Evolutionary conservation across 2,888 invertebrate genomes (phyloP).

Genomic region (Noctua pronuba): DNA sequence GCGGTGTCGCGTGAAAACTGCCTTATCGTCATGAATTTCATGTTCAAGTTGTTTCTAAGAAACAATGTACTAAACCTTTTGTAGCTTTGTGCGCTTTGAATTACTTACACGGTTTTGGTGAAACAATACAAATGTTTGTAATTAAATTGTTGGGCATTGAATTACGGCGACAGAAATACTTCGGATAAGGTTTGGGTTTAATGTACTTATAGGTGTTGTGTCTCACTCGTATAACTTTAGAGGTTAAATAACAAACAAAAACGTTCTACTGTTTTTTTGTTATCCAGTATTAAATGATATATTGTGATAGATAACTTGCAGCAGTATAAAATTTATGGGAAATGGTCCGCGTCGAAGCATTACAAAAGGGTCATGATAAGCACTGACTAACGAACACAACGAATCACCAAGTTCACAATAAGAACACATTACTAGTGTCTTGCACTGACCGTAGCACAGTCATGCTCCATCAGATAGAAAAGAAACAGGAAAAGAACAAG

Average conservation of each 20-base stretch:
- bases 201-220: slow-evolving; percentile 17
- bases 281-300: background rate
- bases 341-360: background rate
- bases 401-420: background rate
- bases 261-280: background rate
- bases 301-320: background rate
- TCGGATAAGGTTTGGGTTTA: slow-evolving; percentile 14
- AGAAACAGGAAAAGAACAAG: background rate
- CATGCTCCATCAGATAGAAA: background rate
- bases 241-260: background rate
- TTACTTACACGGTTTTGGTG: slow-evolving; percentile 42
- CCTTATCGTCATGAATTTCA: slow-evolving; percentile 8
- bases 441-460: background rate
- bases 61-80: slow-evolving; percentile 43
- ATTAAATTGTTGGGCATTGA: slow-evolving; percentile 51
- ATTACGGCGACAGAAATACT: slow-evolving; percentile 49
- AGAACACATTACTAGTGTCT: background rate
- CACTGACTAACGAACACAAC: background rate
- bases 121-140: slow-evolving; percentile 52
- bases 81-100: slow-evolving; percentile 35
- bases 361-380: background rate
- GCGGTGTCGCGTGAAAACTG: background rate
- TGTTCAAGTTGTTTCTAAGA: slow-evolving; percentile 35
- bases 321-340: background rate
- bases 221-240: slow-evolving; percentile 15